Conservation (phyloP, 2,113 vertebrate genomes). For the Tylochromis polylepis region DNA sequence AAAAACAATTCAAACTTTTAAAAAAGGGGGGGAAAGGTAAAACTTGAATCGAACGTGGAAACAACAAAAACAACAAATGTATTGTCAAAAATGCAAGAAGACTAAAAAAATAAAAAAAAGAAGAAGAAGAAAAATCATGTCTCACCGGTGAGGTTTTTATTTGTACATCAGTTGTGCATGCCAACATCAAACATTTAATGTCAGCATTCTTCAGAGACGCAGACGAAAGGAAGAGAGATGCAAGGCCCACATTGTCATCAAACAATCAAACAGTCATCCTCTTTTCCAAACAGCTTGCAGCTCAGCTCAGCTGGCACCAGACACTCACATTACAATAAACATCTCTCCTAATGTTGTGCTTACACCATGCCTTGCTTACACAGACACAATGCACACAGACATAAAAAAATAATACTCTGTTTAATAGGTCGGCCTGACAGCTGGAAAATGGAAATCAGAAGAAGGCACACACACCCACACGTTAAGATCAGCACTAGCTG, state of each 20-base stretch:
- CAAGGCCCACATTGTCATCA: conserved; percentile 71
- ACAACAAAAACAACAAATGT: conserved; percentile 63
- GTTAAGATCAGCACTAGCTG: not conserved
- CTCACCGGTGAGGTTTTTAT: conserved; percentile 62
- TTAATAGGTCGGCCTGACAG: conserved; percentile 65
- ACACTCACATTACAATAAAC: conserved; percentile 70
- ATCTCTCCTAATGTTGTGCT: conserved; percentile 59
- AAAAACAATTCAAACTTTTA: conserved; percentile 48
- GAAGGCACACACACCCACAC: not conserved
- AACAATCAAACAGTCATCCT: conserved; percentile 72
- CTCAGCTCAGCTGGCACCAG: conserved; percentile 71
- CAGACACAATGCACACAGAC: conserved; percentile 52
- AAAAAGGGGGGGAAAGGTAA: conserved; percentile 33
- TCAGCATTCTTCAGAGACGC: conserved; percentile 72
- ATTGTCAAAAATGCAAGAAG: conserved; percentile 51
- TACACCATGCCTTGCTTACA: conserved; percentile 56
- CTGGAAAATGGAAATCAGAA: conserved; percentile 57
- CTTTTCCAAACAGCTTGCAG: conserved; percentile 69
- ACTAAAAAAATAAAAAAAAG: not conserved
- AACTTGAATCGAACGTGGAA: conserved; percentile 56
- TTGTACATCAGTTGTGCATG: conserved; percentile 67
- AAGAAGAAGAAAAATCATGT: conserved; percentile 17
- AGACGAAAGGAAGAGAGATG: conserved; percentile 70
- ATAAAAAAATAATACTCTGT: conserved; percentile 50
- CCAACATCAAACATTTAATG: conserved; percentile 75